phyloP scores from a whole-genome alignment of 1,140 invertebrate genomes.

The Trachymyrmex septentrionalis region DNA sequence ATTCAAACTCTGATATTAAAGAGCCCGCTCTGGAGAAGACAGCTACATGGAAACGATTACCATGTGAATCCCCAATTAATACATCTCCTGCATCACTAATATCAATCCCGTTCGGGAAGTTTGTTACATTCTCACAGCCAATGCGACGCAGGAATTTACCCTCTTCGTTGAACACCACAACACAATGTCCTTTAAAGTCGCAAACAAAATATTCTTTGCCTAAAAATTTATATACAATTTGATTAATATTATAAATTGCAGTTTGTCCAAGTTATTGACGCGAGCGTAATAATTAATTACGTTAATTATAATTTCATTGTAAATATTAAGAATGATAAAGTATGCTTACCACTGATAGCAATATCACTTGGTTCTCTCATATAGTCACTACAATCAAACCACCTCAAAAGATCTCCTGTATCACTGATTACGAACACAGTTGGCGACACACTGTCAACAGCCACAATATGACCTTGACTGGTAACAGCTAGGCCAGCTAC shows the following conservation, averaged over 20 bases:
- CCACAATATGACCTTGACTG: constrained; percentile 96
- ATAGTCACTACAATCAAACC: constrained; percentile 99
- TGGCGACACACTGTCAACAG: constrained; percentile 98
- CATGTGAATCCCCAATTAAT: constrained; percentile 98
- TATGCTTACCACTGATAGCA: constrained; percentile 93
- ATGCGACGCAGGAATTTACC: constrained; percentile 96
- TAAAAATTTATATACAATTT: constrained; percentile 81
- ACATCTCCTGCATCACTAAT: constrained; percentile 98
- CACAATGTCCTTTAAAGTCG: constrained; percentile 99
- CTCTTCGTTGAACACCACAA: constrained; percentile 97
- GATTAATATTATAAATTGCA: neutral
- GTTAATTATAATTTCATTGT: neutral
- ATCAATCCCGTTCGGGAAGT: constrained; percentile 99
- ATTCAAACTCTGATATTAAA: constrained; percentile 97
- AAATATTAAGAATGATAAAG: neutral
- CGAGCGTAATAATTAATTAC: neutral
- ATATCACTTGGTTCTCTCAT: constrained; percentile 99
- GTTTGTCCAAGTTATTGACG: neutral
- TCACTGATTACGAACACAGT: constrained; percentile 98
- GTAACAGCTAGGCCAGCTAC: constrained; percentile 98
- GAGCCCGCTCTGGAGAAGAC: constrained; percentile 96
- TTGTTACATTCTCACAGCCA: constrained; percentile 97
- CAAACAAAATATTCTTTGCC: constrained; percentile 98
- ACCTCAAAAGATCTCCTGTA: constrained; percentile 95
- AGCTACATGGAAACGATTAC: constrained; percentile 98